These are phyloP conservation scores for Acrossocheilus fasciatus DNA, from an alignment of 2,797 vertebrate genomes.

Conservation along the genomic window DNA sequence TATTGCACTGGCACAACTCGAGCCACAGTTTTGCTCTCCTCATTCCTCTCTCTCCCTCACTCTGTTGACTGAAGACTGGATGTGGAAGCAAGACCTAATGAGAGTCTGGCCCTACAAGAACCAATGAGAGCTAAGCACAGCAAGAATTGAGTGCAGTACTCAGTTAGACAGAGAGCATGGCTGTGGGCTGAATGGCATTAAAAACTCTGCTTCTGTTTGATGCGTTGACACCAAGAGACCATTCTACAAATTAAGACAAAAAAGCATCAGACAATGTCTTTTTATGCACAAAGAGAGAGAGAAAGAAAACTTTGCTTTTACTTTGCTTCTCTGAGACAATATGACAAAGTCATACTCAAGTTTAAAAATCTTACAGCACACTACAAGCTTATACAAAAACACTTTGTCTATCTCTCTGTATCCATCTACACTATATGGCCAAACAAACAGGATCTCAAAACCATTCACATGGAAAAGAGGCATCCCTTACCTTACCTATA, in stretches of 20 bases:
- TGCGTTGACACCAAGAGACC: neutral
- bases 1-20: constrained; percentile 51
- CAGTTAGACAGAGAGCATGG: neutral
- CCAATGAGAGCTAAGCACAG: constrained; percentile 17
- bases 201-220: neutral
- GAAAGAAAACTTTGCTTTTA: neutral
- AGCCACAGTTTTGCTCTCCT: constrained; percentile 20
- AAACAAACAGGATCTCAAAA: neutral
- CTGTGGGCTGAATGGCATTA: neutral
- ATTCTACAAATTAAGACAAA: neutral
- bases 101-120: constrained; percentile 4
- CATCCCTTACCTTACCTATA: neutral
- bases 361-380: neutral
- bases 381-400: constrained; percentile 8
- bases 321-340: constrained; percentile 1
- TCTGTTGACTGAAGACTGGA: constrained; percentile 10
- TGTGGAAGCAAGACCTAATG: constrained; percentile 7
- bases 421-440: neutral
- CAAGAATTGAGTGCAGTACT: neutral
- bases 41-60: neutral
- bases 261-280: neutral
- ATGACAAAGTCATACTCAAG: neutral
- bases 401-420: neutral
- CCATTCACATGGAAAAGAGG: neutral
- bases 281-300: neutral